These are phyloP conservation scores for Holothuria glaberrima DNA, from an alignment of 35 echinoderm and acorn worm genomes.

Conservation along the genomic window DNA sequence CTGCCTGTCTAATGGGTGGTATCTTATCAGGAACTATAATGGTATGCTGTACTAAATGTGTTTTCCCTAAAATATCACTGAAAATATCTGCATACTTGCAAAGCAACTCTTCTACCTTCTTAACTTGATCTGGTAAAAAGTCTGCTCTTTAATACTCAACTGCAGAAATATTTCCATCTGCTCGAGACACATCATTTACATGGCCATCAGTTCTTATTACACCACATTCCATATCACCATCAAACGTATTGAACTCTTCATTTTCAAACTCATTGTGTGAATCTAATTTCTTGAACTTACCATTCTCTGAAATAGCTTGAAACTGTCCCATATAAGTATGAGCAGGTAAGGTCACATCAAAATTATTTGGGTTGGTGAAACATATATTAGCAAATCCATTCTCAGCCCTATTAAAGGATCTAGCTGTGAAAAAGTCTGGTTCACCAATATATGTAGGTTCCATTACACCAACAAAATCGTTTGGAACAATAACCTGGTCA, in stretches of 20 bases:
- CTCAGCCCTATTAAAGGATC: constrained; percentile 3
- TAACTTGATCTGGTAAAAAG: background rate
- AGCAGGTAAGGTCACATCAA: constrained; percentile 5
- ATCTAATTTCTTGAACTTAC: background rate
- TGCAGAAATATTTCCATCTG: background rate
- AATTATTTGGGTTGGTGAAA: constrained; percentile 12
- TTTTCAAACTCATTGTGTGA: background rate
- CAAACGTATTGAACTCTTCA: background rate
- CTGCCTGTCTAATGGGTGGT: constrained; percentile 12
- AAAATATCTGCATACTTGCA: constrained; percentile 39
- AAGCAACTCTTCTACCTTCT: background rate
- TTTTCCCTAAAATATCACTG: background rate
- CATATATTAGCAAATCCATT: constrained; percentile 18
- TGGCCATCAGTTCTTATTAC: background rate
- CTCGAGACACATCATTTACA: background rate
- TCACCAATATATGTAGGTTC: constrained; percentile 28
- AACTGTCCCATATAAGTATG: constrained; percentile 33
- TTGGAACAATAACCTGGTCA: background rate
- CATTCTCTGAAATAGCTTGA: constrained; percentile 14
- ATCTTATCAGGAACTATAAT: background rate
- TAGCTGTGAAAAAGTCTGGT: constrained; percentile 8
- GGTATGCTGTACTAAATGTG: constrained; percentile 30
- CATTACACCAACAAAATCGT: constrained; percentile 31
- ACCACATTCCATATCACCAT: background rate
- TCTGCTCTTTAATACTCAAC: background rate